A percentile compares a stretch with the other conserved stretches of the same genome.
Conservation (phyloP, 2,797 vertebrate genomes). For the Urophycis tenuis region DNA sequence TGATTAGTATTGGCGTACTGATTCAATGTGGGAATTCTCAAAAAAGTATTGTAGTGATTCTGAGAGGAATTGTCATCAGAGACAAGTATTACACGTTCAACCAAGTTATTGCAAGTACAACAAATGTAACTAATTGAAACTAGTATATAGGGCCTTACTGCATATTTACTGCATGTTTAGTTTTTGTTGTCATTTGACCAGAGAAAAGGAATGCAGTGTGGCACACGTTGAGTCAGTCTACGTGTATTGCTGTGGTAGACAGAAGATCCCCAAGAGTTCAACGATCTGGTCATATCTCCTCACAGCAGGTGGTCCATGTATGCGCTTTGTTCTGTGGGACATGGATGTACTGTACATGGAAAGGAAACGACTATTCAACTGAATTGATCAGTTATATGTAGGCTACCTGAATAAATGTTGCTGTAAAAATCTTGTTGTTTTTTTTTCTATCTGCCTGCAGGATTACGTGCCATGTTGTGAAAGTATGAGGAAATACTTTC, state of each 20-base stretch:
- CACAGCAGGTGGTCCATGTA: background rate
- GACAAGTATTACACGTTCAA: background rate
- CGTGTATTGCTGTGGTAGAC: background rate
- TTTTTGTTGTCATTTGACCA: background rate
- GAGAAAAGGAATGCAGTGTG: background rate
- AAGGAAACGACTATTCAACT: background rate
- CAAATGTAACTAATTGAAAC: background rate
- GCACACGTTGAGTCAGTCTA: background rate
- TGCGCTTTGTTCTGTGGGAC: background rate
- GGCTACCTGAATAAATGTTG: slow-evolving; percentile 2
- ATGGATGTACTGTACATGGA: background rate
- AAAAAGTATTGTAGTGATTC: background rate
- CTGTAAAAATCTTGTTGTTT: background rate
- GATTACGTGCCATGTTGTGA: background rate
- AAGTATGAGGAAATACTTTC: no score
- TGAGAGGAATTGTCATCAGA: background rate
- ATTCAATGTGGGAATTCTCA: background rate
- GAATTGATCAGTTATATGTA: background rate
- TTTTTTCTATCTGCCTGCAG: background rate
- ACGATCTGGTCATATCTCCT: background rate
- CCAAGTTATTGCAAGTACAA: background rate
- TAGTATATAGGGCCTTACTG: background rate
- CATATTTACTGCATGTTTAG: background rate
- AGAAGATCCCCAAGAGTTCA: background rate
- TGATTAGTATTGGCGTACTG: background rate